Evolutionary conservation across 2,888 invertebrate species (phyloP).

Genomic region (Nowickia ferox): DNA sequence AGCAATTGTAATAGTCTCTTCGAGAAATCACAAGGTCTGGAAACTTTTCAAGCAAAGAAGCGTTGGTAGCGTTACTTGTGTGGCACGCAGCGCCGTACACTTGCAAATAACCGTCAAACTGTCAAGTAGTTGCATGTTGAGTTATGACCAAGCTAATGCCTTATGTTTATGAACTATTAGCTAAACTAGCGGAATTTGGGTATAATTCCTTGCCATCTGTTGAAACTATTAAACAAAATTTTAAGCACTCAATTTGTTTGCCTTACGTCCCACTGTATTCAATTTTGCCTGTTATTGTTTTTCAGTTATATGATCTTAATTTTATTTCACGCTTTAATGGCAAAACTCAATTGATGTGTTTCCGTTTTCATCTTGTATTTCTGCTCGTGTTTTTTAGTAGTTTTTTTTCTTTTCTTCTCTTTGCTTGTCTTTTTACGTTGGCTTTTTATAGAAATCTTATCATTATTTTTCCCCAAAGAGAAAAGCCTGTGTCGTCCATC

Average conservation of each 20-base stretch:
- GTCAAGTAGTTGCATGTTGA: too few relatives aligned
- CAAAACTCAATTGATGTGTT: constrained; percentile 67
- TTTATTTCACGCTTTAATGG: constrained; percentile 70
- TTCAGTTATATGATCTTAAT: constrained; percentile 58
- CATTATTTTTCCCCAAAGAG: constrained; percentile 56
- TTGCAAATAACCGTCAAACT: too few relatives aligned
- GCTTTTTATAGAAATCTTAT: constrained; percentile 60
- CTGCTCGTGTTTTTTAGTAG: constrained; percentile 18
- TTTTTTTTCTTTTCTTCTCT: constrained; percentile 14
- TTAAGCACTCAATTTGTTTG: background rate
- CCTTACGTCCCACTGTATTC: background rate
- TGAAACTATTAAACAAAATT: too few relatives aligned
- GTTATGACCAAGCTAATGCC: too few relatives aligned
- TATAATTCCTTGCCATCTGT: too few relatives aligned
- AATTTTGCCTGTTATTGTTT: constrained; percentile 28
- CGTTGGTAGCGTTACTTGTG: too few relatives aligned
- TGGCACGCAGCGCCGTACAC: too few relatives aligned
- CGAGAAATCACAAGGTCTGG: too few relatives aligned
- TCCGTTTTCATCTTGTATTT: constrained; percentile 25
- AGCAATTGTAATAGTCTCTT: too few relatives aligned
- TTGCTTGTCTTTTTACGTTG: background rate
- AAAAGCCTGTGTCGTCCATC: background rate
- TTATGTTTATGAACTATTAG: too few relatives aligned
- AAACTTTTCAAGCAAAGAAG: too few relatives aligned
- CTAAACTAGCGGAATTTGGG: too few relatives aligned